These are phyloP conservation scores for Peromyscus maniculatus DNA, from an alignment of 2,113 vertebrate species.

Conservation along the genomic window DNA sequence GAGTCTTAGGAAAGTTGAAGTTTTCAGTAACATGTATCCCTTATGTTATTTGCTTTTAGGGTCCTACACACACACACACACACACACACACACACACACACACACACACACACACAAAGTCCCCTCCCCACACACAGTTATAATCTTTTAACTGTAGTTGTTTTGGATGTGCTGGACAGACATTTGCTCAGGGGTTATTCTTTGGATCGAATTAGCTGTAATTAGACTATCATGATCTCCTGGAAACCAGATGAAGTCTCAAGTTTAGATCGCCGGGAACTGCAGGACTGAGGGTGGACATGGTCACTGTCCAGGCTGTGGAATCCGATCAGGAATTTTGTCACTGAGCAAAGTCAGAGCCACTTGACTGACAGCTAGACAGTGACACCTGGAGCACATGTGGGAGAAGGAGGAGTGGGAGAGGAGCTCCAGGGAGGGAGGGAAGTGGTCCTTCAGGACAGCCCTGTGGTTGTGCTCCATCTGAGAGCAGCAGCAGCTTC, in stretches of 20 bases:
- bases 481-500: not conserved
- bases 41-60: constrained; percentile 48
- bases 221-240: not conserved
- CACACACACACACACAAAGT: not conserved
- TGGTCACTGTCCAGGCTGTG: not conserved
- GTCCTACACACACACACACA: not conserved
- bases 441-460: not conserved
- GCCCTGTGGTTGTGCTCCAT: not conserved
- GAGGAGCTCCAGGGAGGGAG: not conserved
- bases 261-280: not conserved
- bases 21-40: not conserved
- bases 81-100: too few relatives aligned
- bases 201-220: not conserved
- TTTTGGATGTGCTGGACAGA: not conserved
- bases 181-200: not conserved
- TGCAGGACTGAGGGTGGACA: too few relatives aligned
- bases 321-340: not conserved
- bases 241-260: not conserved
- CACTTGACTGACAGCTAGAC: not conserved
- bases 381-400: not conserved
- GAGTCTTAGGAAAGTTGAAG: not conserved
- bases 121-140: not conserved
- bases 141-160: constrained; percentile 5
- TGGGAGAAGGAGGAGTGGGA: not conserved
- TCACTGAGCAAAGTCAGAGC: not conserved